These are phyloP conservation scores for Oxystoma pomonae DNA, from an alignment of 2,888 invertebrate species.

Conservation along the genomic window DNA sequence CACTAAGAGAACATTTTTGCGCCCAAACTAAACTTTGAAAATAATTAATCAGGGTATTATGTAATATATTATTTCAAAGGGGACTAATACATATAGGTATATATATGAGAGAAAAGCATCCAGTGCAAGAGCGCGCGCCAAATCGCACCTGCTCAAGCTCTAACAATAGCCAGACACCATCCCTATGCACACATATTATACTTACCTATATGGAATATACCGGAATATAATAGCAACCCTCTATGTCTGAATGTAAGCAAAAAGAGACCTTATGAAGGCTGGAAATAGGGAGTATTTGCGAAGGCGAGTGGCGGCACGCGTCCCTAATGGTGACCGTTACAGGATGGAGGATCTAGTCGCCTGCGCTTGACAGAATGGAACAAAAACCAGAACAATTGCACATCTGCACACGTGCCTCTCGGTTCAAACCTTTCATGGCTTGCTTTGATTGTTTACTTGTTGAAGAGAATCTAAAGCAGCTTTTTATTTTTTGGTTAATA, in stretches of 20 bases:
- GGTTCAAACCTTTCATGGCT: neutral
- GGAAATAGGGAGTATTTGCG: slow-evolving; percentile 1
- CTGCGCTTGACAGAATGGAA: neutral
- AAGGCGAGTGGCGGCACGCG: slow-evolving; percentile 40
- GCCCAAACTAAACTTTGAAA: no score
- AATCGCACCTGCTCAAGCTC: slow-evolving; percentile 36
- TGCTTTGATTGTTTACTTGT: no score
- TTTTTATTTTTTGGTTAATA: no score
- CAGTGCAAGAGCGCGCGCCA: slow-evolving; percentile 31
- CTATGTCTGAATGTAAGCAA: neutral
- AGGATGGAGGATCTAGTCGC: slow-evolving; percentile 26
- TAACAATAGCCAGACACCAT: slow-evolving; percentile 32
- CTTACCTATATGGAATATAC: neutral
- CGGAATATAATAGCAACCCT: neutral
- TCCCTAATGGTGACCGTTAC: slow-evolving; percentile 41
- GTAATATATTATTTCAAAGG: no score
- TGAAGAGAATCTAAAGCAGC: no score
- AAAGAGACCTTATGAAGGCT: neutral
- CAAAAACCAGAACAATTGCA: neutral
- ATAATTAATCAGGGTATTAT: no score
- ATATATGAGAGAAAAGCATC: no score
- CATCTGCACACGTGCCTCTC: neutral
- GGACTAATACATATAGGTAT: no score
- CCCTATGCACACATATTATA: slow-evolving; percentile 22
- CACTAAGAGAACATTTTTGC: no score